Base-by-base conservation (phyloP, 1,140 invertebrate species). In the Micrasema minimum region DNA sequence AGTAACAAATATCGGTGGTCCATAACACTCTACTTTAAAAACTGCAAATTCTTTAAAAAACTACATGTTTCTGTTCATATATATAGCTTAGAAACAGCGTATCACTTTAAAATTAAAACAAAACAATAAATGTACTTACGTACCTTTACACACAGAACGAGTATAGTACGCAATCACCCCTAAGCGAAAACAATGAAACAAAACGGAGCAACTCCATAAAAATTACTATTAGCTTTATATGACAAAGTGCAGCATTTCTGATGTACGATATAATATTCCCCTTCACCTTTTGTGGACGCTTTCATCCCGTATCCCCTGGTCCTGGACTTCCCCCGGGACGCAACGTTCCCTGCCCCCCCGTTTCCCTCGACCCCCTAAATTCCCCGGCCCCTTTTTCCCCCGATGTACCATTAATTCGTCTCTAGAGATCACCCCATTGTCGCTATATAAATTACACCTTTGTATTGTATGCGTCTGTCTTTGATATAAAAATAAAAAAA, bases 361-460 rank as follows among this genome's bases (percentile, higher is more conserved):
- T 62, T 18, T 14, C 59, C 23, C 31, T 16, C 26, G 22, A 53
- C 38, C 31, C 11, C 23, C 26, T 31, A 22, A 14, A 43, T 12
- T 26, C 37, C 38, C 35, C 14, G n/a, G 23, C n/a, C 26, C 46
- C 46, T 16, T 55, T 23, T 41, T 51, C 66, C 72, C 62, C 72
- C 37, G 38, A 66, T 46, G 67, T 57, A 41, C 67, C 62, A 74
- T 74, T 70, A 74, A 74, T 74, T 74, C 72, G 55, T 71, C 72
- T 68, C 72, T 45, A 38, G 72, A 71, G 72, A 74, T 70, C 45
- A n/a, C 45, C 64, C 72, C 62, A 73, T 74, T 74, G 72, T 71
- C 67, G 69, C 68, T 55, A 71, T 71, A 74, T 74, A 74, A 74
- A 74, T 74, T 74, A 71, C 69, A 74, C 72, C 72, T 74, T 74